Base-by-base conservation (phyloP, 2,888 invertebrate genomes). In the Limnephilus lunatus region DNA sequence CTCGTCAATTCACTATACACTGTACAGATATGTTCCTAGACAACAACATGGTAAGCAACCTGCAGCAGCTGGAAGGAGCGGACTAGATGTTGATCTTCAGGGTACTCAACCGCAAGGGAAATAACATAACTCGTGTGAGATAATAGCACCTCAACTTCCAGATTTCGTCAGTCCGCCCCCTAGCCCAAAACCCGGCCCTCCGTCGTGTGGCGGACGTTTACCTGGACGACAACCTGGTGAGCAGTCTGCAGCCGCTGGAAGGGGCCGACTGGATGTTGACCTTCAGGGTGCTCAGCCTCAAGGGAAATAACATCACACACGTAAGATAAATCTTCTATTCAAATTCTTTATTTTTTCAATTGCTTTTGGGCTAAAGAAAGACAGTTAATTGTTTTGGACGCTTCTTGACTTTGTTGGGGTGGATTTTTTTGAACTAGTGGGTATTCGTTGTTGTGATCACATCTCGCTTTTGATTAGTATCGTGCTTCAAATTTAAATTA, bases 51-150 rank as follows among this genome's bases (percentile, higher is more conserved):
- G 97, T 98, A 89, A 96, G 96, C 15, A 97, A 97, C 85, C 96
- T 97, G 2, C 96, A 96, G 92, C 95, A 96, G 93, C 95, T 98
- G 94, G n/a, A n/a, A n/a, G 98, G 97, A 31, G 97, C 98, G 0
- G 97, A 97, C 94, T 98, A 98, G 98, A 96, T 98, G 94, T 96
- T 97, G 53, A 97, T 97, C 90, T 98, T 98, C 94, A 96, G 98
- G 90, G 97, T 98, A 3, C 95, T 98, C n/a, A 98, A 98, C 94
- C 96, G 98, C 68, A 96, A 97, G 83, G 97, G 97, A 85, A 98
- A 98, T 95, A 96, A 96, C 94, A 94, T 98, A 83, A 96, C 97
- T 90, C 97, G 98, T 96, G 98, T 68, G 68, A 25, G 19, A 68
- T 9, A 25, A 68, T 25, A 25, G 25, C 9, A 68, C 25, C 7